A percentile compares a stretch with the other conserved stretches of the same genome.
Evolutionary conservation across 1,140 invertebrate genomes (phyloP).

Genomic region (Harpegnathos saltator): DNA sequence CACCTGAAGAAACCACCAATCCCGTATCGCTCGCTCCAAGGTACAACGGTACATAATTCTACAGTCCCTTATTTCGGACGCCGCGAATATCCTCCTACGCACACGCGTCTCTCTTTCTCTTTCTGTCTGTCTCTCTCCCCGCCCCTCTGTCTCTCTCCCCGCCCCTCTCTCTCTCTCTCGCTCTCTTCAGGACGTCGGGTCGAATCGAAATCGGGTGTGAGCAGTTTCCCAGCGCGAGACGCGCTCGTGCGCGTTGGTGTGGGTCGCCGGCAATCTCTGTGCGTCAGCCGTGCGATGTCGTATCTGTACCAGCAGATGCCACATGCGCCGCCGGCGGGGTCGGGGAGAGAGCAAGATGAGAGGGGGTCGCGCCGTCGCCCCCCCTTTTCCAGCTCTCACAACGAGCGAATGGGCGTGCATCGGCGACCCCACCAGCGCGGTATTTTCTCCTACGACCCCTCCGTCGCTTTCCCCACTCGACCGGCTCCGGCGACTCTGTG

Average conservation of each 20-base stretch:
- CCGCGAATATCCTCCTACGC: neutral
- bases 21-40: neutral
- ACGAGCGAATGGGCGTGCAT: slow-evolving; percentile 76
- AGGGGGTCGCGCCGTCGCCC: slow-evolving; percentile 53
- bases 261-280: slow-evolving; percentile 41
- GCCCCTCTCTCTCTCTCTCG: no score
- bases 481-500: slow-evolving; percentile 40
- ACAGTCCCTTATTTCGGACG: neutral
- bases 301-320: slow-evolving; percentile 72
- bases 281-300: slow-evolving; percentile 61
- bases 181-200: neutral
- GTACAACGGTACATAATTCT: neutral
- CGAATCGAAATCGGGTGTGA: slow-evolving; percentile 1
- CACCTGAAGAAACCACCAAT: no score
- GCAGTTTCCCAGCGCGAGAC: slow-evolving; percentile 14
- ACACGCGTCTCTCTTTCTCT: neutral
- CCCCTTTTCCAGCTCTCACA: slow-evolving; percentile 31
- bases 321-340: slow-evolving; percentile 68
- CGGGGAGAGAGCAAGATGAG: slow-evolving; percentile 2
- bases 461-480: slow-evolving; percentile 64
- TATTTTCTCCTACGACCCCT: slow-evolving; percentile 73
- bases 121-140: no score
- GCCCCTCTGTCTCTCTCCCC: no score
- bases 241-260: slow-evolving; percentile 8
- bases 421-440: slow-evolving; percentile 65